These are phyloP conservation scores for Agrotis segetum DNA, from an alignment of 2,888 invertebrate genomes.

Conservation along the genomic window DNA sequence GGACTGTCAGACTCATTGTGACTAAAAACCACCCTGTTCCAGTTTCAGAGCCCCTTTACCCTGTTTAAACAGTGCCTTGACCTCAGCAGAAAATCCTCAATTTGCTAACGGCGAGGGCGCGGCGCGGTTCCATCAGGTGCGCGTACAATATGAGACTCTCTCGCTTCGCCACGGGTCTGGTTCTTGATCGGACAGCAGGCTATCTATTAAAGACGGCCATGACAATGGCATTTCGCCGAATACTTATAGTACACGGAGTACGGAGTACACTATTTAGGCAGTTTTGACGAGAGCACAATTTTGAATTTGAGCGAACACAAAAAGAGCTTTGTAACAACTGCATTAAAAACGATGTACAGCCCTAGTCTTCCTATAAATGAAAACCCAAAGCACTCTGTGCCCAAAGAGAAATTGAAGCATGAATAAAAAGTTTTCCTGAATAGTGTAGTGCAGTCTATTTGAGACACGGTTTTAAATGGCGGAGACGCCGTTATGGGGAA, in stretches of 20 bases:
- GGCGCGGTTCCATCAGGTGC: too few species aligned
- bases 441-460: slow-evolving; percentile 40
- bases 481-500: slow-evolving; percentile 28
- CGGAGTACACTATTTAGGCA: neutral
- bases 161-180: too few species aligned
- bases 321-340: slow-evolving; percentile 2
- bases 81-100: too few species aligned
- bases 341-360: slow-evolving; percentile 4
- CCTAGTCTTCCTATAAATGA: neutral
- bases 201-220: too few species aligned
- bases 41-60: too few species aligned
- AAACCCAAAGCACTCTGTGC: too few species aligned
- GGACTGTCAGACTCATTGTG: too few species aligned
- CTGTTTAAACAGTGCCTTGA: too few species aligned
- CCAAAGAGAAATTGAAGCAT: slow-evolving; percentile 13
- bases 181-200: too few species aligned
- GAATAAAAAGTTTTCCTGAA: slow-evolving; percentile 28
- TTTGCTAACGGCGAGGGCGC: too few species aligned
- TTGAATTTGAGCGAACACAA: slow-evolving; percentile 19
- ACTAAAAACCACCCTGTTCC: too few species aligned
- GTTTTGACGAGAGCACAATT: neutral
- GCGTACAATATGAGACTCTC: too few species aligned
- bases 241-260: neutral
- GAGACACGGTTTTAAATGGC: slow-evolving; percentile 30
- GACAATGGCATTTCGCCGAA: neutral